phyloP scores from a whole-genome alignment of 2,797 vertebrate species.

The Lacerta agilis region DNA sequence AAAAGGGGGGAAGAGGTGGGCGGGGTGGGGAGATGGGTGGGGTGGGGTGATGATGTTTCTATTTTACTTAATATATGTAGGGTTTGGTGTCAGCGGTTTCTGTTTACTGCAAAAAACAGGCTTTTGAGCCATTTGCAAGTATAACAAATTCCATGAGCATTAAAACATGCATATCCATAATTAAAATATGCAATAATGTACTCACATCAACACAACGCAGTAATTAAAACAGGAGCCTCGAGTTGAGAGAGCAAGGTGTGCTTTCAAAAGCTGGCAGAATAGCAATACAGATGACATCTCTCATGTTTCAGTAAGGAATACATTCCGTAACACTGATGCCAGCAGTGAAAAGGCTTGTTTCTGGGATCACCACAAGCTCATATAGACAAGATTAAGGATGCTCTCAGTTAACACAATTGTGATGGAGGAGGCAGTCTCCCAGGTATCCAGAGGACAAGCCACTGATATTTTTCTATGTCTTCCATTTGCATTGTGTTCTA shows the following conservation, averaged over 20 bases:
- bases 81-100: too few relatives aligned
- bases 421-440: background rate
- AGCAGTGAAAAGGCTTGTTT: background rate
- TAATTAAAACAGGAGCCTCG: too few relatives aligned
- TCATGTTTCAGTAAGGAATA: background rate
- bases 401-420: background rate
- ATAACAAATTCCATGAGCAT: too few relatives aligned
- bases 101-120: too few relatives aligned
- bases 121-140: too few relatives aligned
- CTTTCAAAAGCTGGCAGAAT: background rate
- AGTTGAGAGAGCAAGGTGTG: background rate
- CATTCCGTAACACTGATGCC: background rate
- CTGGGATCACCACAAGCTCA: background rate
- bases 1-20: too few relatives aligned
- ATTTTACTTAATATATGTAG: too few relatives aligned
- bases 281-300: background rate
- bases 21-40: too few relatives aligned
- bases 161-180: too few relatives aligned
- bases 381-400: background rate
- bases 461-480: background rate
- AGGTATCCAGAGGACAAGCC: background rate
- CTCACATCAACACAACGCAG: too few relatives aligned
- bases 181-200: too few relatives aligned
- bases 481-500: background rate
- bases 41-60: too few relatives aligned